Evolutionary conservation across 2,888 invertebrate species (phyloP), one percentile per base, ranked within the genome.

Genomic region (Colostygia pectinataria): DNA sequence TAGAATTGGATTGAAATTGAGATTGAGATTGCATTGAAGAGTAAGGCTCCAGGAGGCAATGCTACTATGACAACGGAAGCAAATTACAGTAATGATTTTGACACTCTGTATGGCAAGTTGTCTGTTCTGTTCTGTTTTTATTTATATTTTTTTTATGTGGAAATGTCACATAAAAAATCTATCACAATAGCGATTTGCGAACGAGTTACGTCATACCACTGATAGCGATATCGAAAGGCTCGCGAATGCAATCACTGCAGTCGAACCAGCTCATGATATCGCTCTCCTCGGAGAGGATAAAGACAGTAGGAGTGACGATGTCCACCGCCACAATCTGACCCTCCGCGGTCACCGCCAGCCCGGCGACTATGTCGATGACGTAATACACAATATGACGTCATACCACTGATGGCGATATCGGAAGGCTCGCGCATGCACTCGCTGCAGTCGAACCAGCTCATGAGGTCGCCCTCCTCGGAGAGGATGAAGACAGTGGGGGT

Each of bases 351-450:
- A 99, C 98, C 32, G 98, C 98, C 74, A 99, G 89, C 24, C 98
- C 98, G 60, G 98, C 98, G 28, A 99, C 96, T 61, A 96, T 96
- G 75, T 96, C 96, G 71, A 96, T 96, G 83, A 96, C n/a, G n/a
- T n/a, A n/a, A n/a, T n/a, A n/a, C n/a, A n/a, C n/a, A n/a, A n/a
- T n/a, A n/a, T n/a, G n/a, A n/a, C n/a, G n/a, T n/a, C n/a, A 27
- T 34, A 46, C 97, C 97, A 87, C 95, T 95, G 73, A 98, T 97
- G 58, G 98, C 98, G 75, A 99, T 98, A 83, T 99, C 98, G 39
- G 98, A 98, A 10, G 98, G 98, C 82, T 99, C 99, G 64, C 98
- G 92, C 98, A 99, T 99, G 82, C 97, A 97, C 83, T 98, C 97
- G 79, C 97, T 97, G 90, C 98, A 98, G 85, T 99, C 98, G 79